Percentiles rank a stretch among this genome's conserved stretches.
Evolutionary conservation across 2,113 vertebrate species (phyloP).

Genomic region (Pipa parva): DNA sequence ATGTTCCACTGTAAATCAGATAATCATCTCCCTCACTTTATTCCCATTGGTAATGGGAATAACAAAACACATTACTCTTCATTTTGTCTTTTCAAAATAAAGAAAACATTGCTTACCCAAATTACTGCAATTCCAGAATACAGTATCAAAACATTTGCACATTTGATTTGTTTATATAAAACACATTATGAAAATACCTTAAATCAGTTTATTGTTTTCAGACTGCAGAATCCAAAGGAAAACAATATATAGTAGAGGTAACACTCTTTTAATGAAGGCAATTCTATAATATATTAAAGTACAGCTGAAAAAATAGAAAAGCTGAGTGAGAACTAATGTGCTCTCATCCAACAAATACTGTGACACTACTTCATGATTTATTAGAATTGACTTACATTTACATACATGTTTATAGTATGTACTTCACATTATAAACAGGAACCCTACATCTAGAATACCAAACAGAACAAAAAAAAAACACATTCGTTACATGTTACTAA

Average conservation of each 20-base stretch:
- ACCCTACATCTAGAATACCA: too few relatives aligned
- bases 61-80: background rate
- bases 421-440: too few relatives aligned
- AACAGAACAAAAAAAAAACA: too few relatives aligned
- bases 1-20: too few relatives aligned
- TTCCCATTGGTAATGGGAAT: too few relatives aligned
- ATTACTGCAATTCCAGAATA: background rate
- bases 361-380: too few relatives aligned
- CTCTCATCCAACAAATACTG: background rate
- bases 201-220: background rate
- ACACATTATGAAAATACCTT: slow-evolving; percentile 22
- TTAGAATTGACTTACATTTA: too few relatives aligned
- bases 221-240: background rate
- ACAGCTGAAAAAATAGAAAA: background rate
- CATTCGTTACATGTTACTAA: too few relatives aligned
- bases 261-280: background rate
- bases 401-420: too few relatives aligned
- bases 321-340: background rate
- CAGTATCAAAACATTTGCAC: slow-evolving; percentile 32
- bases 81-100: slow-evolving; percentile 8
- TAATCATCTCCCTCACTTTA: too few relatives aligned
- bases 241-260: background rate
- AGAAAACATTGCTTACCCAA: background rate
- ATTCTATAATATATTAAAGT: background rate
- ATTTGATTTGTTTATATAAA: background rate